A percentile compares a stretch with the other conserved stretches of the same genome.
Conservation (phyloP, 2,113 vertebrate species). For the Cephalopholis sonnerati region DNA sequence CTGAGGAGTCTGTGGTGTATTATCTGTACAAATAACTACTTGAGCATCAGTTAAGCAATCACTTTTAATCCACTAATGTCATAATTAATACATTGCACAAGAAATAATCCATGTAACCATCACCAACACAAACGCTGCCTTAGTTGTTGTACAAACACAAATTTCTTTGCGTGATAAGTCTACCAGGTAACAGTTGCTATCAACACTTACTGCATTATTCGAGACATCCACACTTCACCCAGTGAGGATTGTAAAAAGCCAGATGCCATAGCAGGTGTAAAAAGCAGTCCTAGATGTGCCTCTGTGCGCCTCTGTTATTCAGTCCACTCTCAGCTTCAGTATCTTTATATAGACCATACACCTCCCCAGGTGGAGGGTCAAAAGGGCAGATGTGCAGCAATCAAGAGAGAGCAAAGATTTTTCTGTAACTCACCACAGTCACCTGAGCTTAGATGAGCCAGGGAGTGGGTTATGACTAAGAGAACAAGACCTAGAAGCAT, state of each 20-base stretch:
- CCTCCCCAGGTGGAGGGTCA: conserved; percentile 35
- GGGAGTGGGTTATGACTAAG: not conserved
- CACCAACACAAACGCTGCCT: not conserved
- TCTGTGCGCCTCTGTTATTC: conserved; percentile 13
- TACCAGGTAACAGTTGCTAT: conserved; percentile 11
- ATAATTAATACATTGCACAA: not conserved
- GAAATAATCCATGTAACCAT: not conserved
- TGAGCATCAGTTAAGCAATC: not conserved
- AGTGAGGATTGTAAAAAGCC: conserved; percentile 60
- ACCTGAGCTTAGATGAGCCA: conserved; percentile 28
- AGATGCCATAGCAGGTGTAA: conserved; percentile 56
- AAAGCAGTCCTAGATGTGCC: not conserved
- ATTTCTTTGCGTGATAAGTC: not conserved
- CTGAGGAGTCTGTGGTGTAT: not conserved
- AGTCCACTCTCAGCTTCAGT: not conserved
- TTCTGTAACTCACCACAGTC: conserved; percentile 57
- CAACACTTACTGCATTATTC: conserved; percentile 70
- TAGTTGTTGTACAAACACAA: conserved; percentile 7
- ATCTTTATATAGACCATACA: conserved; percentile 36
- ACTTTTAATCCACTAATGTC: not conserved
- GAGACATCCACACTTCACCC: conserved; percentile 70
- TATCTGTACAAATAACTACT: not conserved
- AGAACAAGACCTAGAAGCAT: not conserved
- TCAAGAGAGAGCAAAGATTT: conserved; percentile 38
- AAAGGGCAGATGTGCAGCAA: conserved; percentile 56